Conservation (phyloP, 2,113 vertebrate genomes). For the Lamprotornis superbus region DNA sequence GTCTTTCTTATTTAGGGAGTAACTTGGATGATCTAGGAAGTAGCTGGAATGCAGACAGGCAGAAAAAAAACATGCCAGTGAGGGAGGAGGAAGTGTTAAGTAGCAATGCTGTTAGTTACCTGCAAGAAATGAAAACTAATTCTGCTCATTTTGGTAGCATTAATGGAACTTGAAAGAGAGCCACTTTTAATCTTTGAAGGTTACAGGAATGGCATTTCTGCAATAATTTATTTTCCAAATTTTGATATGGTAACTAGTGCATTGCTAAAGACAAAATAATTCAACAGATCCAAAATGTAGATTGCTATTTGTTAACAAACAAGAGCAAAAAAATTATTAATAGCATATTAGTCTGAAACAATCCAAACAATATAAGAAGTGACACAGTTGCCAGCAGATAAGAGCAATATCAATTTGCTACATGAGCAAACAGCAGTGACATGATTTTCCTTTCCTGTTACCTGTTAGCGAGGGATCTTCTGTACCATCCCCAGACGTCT, state of each 20-base stretch:
- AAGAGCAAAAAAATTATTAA: neutral
- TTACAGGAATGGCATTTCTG: neutral
- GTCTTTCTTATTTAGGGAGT: neutral
- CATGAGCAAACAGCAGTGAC: conserved; percentile 74
- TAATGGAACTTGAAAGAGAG: neutral
- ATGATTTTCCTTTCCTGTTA: conserved; percentile 70
- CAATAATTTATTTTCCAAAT: neutral
- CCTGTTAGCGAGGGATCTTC: conserved; percentile 77
- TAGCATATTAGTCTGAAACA: neutral
- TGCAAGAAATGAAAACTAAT: neutral
- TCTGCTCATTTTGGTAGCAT: neutral
- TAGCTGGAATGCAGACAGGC: neutral
- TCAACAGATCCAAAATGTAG: neutral
- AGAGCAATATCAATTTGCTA: conserved; percentile 30
- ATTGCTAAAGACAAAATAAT: neutral
- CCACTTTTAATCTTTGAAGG: neutral
- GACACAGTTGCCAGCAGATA: neutral
- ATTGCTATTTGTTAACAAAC: neutral
- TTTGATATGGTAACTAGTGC: neutral
- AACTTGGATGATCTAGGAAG: neutral
- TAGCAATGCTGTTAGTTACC: conserved; percentile 25
- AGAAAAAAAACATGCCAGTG: neutral
- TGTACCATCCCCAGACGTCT: conserved; percentile 57
- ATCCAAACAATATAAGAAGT: neutral
- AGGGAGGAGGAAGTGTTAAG: neutral